Base-by-base conservation (phyloP, 2,888 invertebrate species). In the Pteria penguin region DNA sequence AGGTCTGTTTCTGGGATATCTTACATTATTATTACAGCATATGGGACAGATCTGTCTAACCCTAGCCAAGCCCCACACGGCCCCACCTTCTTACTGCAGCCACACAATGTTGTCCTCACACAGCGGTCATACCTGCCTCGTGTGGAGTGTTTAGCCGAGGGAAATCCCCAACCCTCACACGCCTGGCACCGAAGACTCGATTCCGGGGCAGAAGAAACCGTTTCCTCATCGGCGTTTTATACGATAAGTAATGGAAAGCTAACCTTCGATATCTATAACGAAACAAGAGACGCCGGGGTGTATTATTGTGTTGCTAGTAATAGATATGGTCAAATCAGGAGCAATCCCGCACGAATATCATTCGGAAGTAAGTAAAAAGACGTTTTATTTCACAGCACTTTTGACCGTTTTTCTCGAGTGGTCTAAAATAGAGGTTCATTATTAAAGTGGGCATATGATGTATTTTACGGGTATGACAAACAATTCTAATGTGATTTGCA, bases 291-390 rank as follows among this genome's bases (percentile, higher is more conserved):
- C 90, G 95, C 96, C 90, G 97, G 97, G 0, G 94, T 95, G 22
- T 98, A 98, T 92, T 97, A 98, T 89, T 98, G 98, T 90, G 95
- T 96, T 85, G 98, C 98, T 1, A 93, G 94, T n/a, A 98, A 98
- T 92, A 94, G 94, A 89, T 97, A 95, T 93, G 98, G 98, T 2
- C 95, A 95, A 11, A 95, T 98, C 71, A 94, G 96, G 36, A 98
- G 98, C 1, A 96, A 97, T 91, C 97, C 96, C 85, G 96, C 97
- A 0, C 94, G 95, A 66, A 93, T 98, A 3, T 96, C 96, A 60
- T 98, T 98, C 93, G 98, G 98, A 33, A 94, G 92, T 93, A 85
- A 91, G 92, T 45, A 18, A 45, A 14, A n/a, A n/a, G n/a, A n/a
- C n/a, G n/a, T n/a, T n/a, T n/a, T n/a, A n/a, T n/a, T n/a, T n/a